Evolutionary conservation across 1,140 invertebrate species (phyloP), one percentile per base, ranked within the genome.

Genomic region (Battus philenor): DNA sequence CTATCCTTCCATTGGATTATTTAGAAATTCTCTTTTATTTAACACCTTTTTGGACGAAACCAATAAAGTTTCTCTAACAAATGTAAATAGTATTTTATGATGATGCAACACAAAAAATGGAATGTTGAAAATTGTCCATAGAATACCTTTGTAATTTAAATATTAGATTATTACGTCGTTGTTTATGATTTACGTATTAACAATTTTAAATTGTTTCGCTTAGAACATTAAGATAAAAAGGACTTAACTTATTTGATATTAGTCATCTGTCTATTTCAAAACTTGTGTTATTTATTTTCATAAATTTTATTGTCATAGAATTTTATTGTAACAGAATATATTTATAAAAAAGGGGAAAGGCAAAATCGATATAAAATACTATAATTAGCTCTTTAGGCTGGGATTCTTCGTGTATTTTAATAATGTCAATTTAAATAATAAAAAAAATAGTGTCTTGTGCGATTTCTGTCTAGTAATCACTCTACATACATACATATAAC

Each of bases 401-500:
- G 76, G 59, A 48, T 22, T 51, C 32, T 29, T 51, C 50, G 46
- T 44, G 31, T 63, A 50, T 54, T 44, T 30, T 59, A 56, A 57
- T 48, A 26, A 47, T 46, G 68, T 69, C 66, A 68, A 73, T 75
- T 73, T 66, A 50, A 47, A 53, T 59, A 62, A 44, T 66, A 50
- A 47, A 53, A 58, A 62, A 44, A 56, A 46, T 31, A 41, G 41
- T 51, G 39, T 51, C 50, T 66, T 44, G 51, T 46, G 17, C 17
- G 44, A 39, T 44, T 49, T 62, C 46, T 45, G 49, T 29, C 38
- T 32, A 31, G n/a, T 29, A 50, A 12, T 39, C 13, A 51, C 76
- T 78, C 77, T 81, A 78, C 74, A 77, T 81, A 81, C 77, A 79
- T 79, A 76, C 70, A 70, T 75, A 51, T 59, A 17, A 50, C 33